A percentile compares a stretch with the other conserved stretches of the same genome.
Conservation (phyloP, 2,888 invertebrate species). For the Cryptocheilus praepositus region DNA sequence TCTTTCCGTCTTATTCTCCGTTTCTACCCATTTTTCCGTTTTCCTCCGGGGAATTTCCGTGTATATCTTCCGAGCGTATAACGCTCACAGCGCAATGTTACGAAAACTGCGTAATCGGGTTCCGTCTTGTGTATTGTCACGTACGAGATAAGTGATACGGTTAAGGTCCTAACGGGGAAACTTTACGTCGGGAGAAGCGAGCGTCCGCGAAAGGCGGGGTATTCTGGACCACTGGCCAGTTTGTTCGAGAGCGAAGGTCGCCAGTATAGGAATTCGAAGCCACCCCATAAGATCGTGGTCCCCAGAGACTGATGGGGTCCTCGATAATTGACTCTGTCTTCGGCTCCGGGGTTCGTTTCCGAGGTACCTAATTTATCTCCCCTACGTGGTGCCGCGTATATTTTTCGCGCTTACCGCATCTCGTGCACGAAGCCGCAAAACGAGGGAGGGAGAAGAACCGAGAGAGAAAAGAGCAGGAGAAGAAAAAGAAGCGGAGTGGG, state of each 20-base stretch:
- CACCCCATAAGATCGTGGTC: conserved; percentile 45
- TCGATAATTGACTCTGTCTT: conserved; percentile 68
- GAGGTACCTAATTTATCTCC: conserved; percentile 59
- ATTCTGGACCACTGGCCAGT: conserved; percentile 16
- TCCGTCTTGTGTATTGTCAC: too few relatives aligned
- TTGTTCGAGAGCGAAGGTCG: conserved; percentile 21
- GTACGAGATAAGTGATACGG: too few relatives aligned
- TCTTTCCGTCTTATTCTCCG: too few relatives aligned
- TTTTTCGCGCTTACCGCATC: conserved; percentile 42
- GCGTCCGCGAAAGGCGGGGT: not conserved
- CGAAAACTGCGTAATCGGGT: too few relatives aligned
- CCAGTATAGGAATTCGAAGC: conserved; percentile 45
- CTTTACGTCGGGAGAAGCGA: too few relatives aligned
- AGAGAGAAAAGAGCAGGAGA: not conserved
- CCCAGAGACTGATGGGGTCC: conserved; percentile 54
- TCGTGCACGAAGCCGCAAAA: not conserved
- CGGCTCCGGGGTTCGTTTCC: conserved; percentile 53
- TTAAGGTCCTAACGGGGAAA: too few relatives aligned
- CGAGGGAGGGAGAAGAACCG: not conserved
- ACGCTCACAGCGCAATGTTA: too few relatives aligned
- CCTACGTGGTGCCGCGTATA: conserved; percentile 53
- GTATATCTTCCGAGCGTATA: not conserved
- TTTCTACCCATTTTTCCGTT: not conserved
- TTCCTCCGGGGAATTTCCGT: not conserved
- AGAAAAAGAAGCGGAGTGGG: not conserved